Evolutionary conservation across 2,797 vertebrate species (phyloP), one percentile per base, ranked within the genome.

Genomic region (Tadarida brasiliensis): DNA sequence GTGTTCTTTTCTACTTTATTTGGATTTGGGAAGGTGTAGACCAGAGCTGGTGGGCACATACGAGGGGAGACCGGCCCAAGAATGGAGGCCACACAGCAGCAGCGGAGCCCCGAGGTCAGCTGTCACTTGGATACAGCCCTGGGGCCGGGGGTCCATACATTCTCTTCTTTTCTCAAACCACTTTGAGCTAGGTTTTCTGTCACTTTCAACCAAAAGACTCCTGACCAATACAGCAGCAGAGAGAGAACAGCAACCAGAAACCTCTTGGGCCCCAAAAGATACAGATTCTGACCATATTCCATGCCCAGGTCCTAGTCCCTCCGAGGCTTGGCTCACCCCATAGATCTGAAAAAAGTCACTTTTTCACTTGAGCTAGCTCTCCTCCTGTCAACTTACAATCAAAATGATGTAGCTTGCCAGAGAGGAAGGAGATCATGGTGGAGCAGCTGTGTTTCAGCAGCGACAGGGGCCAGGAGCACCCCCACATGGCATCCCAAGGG

Each of bases 201-300:
- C 81, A 90, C 10, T 94, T 82, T 54, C 28, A 86, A 68, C 87
- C 22, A 74, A 87, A 89, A 87, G 65, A 84, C 24, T 88, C 61
- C 51, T 76, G 57, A 95, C 57, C 93, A 77, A 92, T 49, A 82
- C 59, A 96, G 90, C 90, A 94, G 49, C 22, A 73, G 73, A 65
- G 44, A 63, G 54, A 61, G 74, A 71, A 70, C 65, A 22, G 76
- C 83, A 86, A 82, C 65, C 51, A 91, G 87, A 94, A 96, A 81
- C 20, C 33, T 85, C 57, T 2, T 5, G 26, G 19, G 47, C 15
- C 49, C 65, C 47, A 4, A 49, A 63, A 87, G 80, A 57, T 39
- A 86, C 56, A 83, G 28, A 30, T 84, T 87, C 81, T 87, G 84
- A 85, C 54, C 17, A 24, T 61, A 24, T 28, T 35, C 80, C 56